These are phyloP conservation scores for Tamandua tetradactyla DNA, from an alignment of 2,797 vertebrate species.

Conservation along the genomic window DNA sequence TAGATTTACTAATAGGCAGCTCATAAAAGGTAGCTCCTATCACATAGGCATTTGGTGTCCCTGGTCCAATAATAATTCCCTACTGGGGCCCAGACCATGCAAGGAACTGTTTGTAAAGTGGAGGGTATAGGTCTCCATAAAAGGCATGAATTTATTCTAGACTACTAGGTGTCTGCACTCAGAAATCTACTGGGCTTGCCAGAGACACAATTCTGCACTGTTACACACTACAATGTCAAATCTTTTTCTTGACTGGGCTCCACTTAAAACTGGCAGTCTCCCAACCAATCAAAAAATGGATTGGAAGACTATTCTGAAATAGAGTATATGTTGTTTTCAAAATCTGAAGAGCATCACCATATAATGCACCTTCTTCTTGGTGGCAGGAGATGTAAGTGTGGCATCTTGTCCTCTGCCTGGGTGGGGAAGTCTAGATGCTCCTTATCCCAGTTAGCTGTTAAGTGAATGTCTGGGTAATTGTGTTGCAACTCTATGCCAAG, in stretches of 20 bases:
- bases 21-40: not conserved
- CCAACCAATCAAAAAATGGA: not conserved
- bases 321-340: not conserved
- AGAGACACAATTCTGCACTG: not conserved
- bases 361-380: not conserved
- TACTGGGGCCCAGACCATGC: not conserved
- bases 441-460: not conserved
- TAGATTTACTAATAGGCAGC: not conserved
- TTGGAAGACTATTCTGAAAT: not conserved
- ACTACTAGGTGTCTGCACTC: not conserved
- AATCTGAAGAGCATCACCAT: not conserved
- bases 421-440: no score
- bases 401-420: rapidly evolving
- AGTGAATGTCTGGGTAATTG: not conserved
- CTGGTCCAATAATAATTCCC: not conserved
- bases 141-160: not conserved
- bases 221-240: rapidly evolving
- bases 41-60: not conserved
- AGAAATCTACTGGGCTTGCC: not conserved
- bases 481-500: not conserved
- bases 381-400: not conserved
- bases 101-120: not conserved
- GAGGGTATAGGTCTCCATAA: not conserved
- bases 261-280: not conserved
- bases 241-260: not conserved